Conservation (phyloP, 2,888 invertebrate genomes). For the Drosophila flavopinicola region DNA sequence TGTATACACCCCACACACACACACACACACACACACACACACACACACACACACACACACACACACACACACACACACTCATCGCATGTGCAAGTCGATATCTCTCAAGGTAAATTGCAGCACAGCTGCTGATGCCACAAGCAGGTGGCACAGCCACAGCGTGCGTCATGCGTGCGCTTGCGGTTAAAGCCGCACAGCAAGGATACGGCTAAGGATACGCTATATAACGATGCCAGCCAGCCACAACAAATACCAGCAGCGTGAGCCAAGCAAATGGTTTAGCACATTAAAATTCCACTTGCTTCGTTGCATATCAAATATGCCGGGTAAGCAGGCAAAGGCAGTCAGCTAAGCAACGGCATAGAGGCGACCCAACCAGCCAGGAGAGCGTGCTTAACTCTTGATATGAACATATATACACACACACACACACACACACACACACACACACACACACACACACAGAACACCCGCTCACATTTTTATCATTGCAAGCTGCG, state of each 20-base stretch:
- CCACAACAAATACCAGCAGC: conserved; percentile 56
- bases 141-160: conserved; percentile 24
- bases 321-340: conserved; percentile 53
- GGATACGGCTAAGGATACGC: conserved; percentile 24
- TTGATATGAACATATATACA: conserved; percentile 42
- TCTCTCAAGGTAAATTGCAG: conserved; percentile 64
- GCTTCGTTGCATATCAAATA: conserved; percentile 78
- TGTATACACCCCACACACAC: conserved; percentile 5
- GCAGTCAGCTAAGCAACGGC: conserved; percentile 5
- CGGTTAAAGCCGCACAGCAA: conserved; percentile 48
- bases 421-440: background rate
- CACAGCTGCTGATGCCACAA: conserved; percentile 25
- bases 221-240: conserved; percentile 30
- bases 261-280: conserved; percentile 72
- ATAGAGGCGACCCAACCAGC: conserved; percentile 20
- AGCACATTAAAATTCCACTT: conserved; percentile 79
- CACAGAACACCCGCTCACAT: conserved; percentile 11
- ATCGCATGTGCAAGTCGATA: conserved; percentile 42
- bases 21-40: background rate
- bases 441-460: background rate
- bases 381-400: conserved; percentile 57
- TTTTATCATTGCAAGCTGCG: conserved; percentile 43
- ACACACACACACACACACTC: background rate
- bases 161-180: conserved; percentile 46
- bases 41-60: conserved; percentile 4